phyloP scores from a whole-genome alignment of 2,113 vertebrate species.

The Mobula birostris region DNA sequence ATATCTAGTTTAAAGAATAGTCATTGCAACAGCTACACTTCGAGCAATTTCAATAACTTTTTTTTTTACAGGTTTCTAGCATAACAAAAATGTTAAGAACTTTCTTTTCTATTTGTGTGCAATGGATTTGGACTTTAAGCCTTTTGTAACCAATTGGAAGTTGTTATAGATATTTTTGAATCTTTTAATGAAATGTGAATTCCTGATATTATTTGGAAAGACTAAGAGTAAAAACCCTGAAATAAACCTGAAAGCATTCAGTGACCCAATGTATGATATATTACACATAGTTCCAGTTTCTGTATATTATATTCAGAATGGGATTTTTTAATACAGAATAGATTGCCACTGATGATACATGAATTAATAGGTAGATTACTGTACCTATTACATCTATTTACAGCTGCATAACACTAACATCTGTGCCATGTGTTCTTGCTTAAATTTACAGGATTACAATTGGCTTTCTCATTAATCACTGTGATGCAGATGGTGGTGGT shows the following conservation, averaged over 20 bases:
- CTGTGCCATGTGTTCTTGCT: slow-evolving; percentile 33
- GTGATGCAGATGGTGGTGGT: neutral
- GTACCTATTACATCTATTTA: slow-evolving; percentile 1
- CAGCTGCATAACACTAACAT: slow-evolving; percentile 21
- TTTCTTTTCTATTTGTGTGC: neutral
- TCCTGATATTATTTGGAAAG: neutral
- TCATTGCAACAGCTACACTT: neutral
- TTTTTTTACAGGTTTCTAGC: neutral
- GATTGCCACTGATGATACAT: slow-evolving; percentile 10
- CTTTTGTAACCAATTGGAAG: neutral
- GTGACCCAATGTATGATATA: neutral
- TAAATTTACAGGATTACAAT: slow-evolving; percentile 35
- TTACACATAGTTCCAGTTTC: neutral
- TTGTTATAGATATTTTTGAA: neutral
- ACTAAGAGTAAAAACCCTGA: neutral
- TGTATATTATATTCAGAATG: neutral
- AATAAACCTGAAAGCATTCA: neutral
- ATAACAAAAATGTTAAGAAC: neutral
- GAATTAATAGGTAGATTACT: neutral
- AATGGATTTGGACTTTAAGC: neutral
- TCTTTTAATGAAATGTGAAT: neutral
- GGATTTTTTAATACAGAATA: neutral
- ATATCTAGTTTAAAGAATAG: neutral
- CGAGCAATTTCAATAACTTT: neutral
- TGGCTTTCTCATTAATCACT: slow-evolving; percentile 34